Evolutionary conservation across 2,113 vertebrate species (phyloP).

Genomic region (Callionymus lyra): DNA sequence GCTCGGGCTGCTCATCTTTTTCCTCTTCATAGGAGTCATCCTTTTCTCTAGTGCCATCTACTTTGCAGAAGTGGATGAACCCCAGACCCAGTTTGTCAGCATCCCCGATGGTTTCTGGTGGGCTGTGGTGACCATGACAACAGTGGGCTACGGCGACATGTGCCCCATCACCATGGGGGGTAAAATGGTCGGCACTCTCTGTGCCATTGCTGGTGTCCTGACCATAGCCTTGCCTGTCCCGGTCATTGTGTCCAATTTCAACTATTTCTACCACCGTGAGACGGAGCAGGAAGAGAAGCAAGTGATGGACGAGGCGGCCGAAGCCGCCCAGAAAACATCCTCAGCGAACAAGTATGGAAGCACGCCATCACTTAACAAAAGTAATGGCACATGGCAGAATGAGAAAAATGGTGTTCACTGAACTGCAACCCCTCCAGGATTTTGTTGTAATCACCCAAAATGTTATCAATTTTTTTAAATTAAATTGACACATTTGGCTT

Average conservation of each 20-base stretch:
- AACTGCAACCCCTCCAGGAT: too few relatives aligned
- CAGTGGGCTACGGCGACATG: constrained; percentile 97
- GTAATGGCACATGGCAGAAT: constrained; percentile 70
- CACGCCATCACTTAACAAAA: constrained; percentile 80
- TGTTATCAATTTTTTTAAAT: not conserved
- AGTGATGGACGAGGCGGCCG: constrained; percentile 69
- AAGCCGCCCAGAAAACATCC: constrained; percentile 64
- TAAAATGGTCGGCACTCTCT: constrained; percentile 92
- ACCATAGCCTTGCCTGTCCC: constrained; percentile 95
- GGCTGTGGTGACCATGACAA: constrained; percentile 98
- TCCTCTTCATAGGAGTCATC: constrained; percentile 96
- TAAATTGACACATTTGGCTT: not conserved
- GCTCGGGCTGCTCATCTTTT: constrained; percentile 90
- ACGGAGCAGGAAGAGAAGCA: constrained; percentile 87
- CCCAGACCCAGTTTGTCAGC: constrained; percentile 91
- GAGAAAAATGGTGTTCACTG: constrained; percentile 72
- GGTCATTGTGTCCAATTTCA: constrained; percentile 98
- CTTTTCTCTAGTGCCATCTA: constrained; percentile 96
- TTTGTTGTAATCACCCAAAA: too few relatives aligned
- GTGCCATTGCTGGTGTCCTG: constrained; percentile 90
- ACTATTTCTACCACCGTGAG: constrained; percentile 96
- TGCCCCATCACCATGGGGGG: constrained; percentile 88
- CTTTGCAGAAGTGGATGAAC: constrained; percentile 94
- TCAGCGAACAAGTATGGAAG: constrained; percentile 69
- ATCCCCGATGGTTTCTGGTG: constrained; percentile 98